A percentile compares a stretch with the other conserved stretches of the same genome.
phyloP scores from a whole-genome alignment of 2,888 invertebrate species.

The Nudaria mundana region DNA sequence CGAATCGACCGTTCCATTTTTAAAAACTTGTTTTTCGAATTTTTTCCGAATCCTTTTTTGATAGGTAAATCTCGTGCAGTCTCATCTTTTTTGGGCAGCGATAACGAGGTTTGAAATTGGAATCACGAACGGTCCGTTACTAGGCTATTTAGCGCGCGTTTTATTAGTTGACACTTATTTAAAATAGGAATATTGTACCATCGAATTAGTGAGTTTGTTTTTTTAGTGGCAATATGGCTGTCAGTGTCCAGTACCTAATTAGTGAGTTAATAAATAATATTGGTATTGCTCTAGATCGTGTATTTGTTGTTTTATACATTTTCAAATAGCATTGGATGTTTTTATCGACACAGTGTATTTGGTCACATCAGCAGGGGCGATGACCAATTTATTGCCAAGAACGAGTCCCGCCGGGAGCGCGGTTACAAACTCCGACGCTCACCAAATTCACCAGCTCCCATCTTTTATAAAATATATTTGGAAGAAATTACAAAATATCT shows the following conservation, averaged over 20 bases:
- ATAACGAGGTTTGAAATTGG: constrained; percentile 75
- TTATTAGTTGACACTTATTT: constrained; percentile 55
- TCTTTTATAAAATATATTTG: constrained; percentile 52
- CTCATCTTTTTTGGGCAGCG: constrained; percentile 47
- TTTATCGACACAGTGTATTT: constrained; percentile 36
- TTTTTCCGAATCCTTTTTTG: constrained; percentile 52
- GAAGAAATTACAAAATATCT: constrained; percentile 46
- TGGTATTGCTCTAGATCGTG: constrained; percentile 41
- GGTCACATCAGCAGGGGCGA: constrained; percentile 50
- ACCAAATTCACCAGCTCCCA: constrained; percentile 44
- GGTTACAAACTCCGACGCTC: constrained; percentile 38
- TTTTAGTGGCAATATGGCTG: too few relatives aligned
- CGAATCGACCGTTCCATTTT: constrained; percentile 37
- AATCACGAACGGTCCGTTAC: constrained; percentile 62
- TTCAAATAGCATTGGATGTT: constrained; percentile 26
- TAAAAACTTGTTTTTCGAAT: constrained; percentile 48
- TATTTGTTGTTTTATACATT: constrained; percentile 36
- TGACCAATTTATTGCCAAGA: constrained; percentile 75
- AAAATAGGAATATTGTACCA: too few relatives aligned
- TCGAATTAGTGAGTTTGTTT: too few relatives aligned
- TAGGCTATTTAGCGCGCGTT: constrained; percentile 60
- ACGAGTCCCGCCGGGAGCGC: constrained; percentile 54
- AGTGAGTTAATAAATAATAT: constrained; percentile 58
- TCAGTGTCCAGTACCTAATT: constrained; percentile 57
- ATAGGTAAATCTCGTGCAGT: constrained; percentile 42